Conservation (phyloP, 2,888 invertebrate genomes). For the Pristionchus exspectatus region DNA sequence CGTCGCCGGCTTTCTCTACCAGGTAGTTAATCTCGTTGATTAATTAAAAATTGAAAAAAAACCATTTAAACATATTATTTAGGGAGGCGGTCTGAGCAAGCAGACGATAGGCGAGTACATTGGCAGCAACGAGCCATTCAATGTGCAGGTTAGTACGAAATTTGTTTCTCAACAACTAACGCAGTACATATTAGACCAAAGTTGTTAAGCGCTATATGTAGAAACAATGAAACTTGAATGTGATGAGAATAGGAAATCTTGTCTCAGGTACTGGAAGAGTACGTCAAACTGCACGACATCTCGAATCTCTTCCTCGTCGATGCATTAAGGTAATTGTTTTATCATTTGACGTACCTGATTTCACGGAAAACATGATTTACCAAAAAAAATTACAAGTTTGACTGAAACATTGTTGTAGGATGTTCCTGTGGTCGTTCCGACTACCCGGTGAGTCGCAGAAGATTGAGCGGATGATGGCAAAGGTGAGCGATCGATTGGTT, state of each 20-base stretch:
- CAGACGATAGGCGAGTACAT: slow-evolving; percentile 66
- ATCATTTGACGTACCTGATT: background rate
- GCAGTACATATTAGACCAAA: background rate
- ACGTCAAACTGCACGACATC: slow-evolving; percentile 64
- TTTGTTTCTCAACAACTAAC: background rate
- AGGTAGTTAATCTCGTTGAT: slow-evolving; percentile 50
- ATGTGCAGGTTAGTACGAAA: slow-evolving; percentile 57
- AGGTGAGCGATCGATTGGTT: slow-evolving; percentile 53
- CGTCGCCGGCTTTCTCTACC: slow-evolving; percentile 63
- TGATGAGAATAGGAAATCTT: background rate
- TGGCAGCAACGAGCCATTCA: slow-evolving; percentile 64
- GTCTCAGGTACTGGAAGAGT: slow-evolving; percentile 60
- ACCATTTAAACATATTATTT: slow-evolving; percentile 33
- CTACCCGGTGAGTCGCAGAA: slow-evolving; percentile 71
- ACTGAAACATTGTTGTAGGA: background rate
- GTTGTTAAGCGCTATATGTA: background rate
- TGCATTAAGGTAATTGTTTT: slow-evolving; percentile 60
- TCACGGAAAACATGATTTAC: background rate
- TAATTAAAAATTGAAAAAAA: background rate
- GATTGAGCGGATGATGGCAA: slow-evolving; percentile 67
- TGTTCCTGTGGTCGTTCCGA: slow-evolving; percentile 61
- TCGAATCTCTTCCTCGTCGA: slow-evolving; percentile 64
- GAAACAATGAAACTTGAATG: background rate
- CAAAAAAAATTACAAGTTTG: background rate
- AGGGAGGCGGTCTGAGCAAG: slow-evolving; percentile 69